These are phyloP conservation scores for Pangasius larnaudii DNA, from an alignment of 2,797 vertebrate species.

Conservation along the genomic window DNA sequence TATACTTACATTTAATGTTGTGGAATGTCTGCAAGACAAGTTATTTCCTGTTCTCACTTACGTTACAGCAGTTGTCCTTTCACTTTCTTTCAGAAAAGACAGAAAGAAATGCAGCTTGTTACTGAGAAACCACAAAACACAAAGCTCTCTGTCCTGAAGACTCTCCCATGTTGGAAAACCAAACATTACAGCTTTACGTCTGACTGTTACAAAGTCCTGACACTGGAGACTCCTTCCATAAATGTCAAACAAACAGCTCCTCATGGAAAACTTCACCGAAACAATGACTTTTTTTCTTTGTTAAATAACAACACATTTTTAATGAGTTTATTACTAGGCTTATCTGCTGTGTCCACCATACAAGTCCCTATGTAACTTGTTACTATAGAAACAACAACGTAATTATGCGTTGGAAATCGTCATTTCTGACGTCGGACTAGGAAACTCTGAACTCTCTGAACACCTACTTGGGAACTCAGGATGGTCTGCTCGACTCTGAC, in stretches of 20 bases:
- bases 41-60: background rate
- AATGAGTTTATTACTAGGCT: background rate
- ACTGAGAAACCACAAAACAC: background rate
- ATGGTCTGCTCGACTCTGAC: background rate
- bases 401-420: background rate
- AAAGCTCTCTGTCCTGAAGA: background rate
- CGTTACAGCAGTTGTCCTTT: background rate
- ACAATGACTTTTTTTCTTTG: background rate
- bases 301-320: no score
- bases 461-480: no score
- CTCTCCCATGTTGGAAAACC: background rate
- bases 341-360: no score
- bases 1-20: background rate
- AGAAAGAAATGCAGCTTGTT: background rate
- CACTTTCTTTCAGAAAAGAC: background rate
- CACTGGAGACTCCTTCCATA: background rate
- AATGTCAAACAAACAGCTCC: background rate
- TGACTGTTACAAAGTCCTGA: background rate
- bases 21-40: background rate
- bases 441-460: background rate
- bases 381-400: background rate
- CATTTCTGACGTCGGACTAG: background rate
- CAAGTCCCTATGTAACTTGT: background rate
- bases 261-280: background rate
- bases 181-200: background rate